Evolutionary conservation across 2,797 vertebrate genomes (phyloP), one percentile per base, ranked within the genome.

Genomic region (Myotis myotis): DNA sequence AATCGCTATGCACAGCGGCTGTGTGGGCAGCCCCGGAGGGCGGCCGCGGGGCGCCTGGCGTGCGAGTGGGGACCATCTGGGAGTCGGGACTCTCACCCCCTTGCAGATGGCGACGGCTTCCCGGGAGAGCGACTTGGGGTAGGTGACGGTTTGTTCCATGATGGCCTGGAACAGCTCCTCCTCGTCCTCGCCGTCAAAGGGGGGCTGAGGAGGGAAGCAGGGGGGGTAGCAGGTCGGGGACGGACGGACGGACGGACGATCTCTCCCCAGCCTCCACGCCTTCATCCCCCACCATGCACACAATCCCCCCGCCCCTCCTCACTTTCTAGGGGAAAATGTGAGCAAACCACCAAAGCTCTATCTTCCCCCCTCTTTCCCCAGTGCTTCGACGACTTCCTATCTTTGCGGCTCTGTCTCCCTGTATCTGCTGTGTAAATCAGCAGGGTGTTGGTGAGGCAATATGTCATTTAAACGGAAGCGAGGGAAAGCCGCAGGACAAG

Each of bases 81-180:
- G 88, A 70, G 41, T 25, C 44, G 12, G 62, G 66, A 60, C 13
- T 86, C 97, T 98, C 94, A 99, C 99, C 98, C 99, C 99, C 95
- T 99, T 99, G 98, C 99, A 99, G 98, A 99, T 99, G 95, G 99
- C 98, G 75, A 99, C 99, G 0, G 99, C 99, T 96, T 99, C 99
- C 25, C 99, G 98, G 89, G 99, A 99, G 82, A 99, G 98, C 41
- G 98, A 99, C 97, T 99, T 99, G 2, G 99, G 99, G 97, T 99
- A 99, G 11, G 98, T 98, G 95, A 99, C 99, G 0, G 98, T 98
- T 95, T 99, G 99, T 95, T 99, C 99, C 99, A 99, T 99, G 97
- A 99, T 99, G 91, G 99, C 99, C 98, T 99, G 99, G 93, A 99
- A 99, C 95, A 99, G 98, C 97, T 99, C 99, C 94, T 99, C 99